A percentile compares a stretch with the other conserved stretches of the same genome.
Evolutionary conservation across 1,140 invertebrate genomes (phyloP).

Genomic region (Brachionus asplanchnoidis): DNA sequence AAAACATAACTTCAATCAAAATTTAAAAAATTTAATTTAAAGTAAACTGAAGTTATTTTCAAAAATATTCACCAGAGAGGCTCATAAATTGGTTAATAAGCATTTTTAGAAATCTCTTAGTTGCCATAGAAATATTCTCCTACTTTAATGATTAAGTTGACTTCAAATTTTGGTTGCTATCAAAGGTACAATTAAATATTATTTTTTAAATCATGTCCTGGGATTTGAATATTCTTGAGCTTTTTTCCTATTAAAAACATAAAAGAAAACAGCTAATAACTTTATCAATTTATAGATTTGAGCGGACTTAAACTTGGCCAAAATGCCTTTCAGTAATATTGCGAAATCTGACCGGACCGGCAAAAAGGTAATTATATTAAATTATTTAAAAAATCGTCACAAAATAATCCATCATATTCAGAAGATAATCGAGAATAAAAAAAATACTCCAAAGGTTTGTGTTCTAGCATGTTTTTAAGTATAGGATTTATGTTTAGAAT

Average conservation of each 20-base stretch:
- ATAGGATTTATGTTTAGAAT: background rate
- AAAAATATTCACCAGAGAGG: background rate
- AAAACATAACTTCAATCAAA: background rate
- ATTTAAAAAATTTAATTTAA: background rate
- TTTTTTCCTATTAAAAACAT: background rate
- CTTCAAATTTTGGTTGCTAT: conserved; percentile 28
- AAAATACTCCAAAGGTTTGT: background rate
- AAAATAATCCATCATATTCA: background rate
- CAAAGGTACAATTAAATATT: conserved; percentile 37
- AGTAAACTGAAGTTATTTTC: background rate
- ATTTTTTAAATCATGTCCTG: conserved; percentile 22
- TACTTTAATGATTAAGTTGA: background rate
- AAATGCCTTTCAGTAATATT: background rate
- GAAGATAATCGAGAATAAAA: background rate
- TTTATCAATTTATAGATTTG: background rate
- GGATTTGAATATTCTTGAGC: background rate
- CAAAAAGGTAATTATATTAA: background rate
- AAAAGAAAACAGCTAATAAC: background rate
- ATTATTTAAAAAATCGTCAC: background rate
- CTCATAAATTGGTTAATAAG: background rate
- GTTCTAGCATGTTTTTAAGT: background rate
- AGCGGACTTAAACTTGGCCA: background rate
- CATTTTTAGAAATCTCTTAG: background rate
- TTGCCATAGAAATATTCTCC: background rate
- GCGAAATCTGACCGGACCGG: background rate